These are phyloP conservation scores for Naja naja DNA, from an alignment of 2,113 vertebrate species.

Conservation along the genomic window DNA sequence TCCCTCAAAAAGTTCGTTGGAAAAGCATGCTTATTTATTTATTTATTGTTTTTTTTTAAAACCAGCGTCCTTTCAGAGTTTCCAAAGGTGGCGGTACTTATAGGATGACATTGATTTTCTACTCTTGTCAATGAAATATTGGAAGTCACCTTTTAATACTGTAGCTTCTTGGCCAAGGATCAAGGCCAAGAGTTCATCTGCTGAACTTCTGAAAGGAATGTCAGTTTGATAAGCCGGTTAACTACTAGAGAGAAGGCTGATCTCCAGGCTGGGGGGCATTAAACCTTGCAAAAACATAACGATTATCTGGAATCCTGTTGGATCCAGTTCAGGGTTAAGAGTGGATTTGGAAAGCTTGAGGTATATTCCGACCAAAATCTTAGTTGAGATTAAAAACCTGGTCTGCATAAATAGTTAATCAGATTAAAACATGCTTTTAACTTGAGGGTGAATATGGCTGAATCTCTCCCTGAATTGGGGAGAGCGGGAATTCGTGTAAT, in stretches of 20 bases:
- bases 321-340: not conserved
- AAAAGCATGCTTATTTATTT: not conserved
- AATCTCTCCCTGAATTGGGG: not conserved
- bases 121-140: not conserved
- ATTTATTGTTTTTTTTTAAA: not conserved
- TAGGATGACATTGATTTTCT: not conserved
- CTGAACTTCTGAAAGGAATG: not conserved
- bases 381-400: not conserved
- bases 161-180: not conserved
- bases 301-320: not conserved
- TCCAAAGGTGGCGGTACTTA: not conserved
- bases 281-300: not conserved
- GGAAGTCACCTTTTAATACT: not conserved
- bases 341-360: not conserved
- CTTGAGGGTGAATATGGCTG: not conserved
- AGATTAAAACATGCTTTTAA: not conserved
- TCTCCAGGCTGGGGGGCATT: not conserved
- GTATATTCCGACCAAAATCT: not conserved
- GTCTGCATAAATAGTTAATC: not conserved
- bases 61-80: not conserved
- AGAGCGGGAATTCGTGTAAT: not conserved
- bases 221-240: not conserved
- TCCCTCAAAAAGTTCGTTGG: not conserved
- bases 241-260: not conserved
- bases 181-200: not conserved